Evolutionary conservation across 2,888 invertebrate genomes (phyloP), one percentile per base, ranked within the genome.

Genomic region (Rosalia funebris): DNA sequence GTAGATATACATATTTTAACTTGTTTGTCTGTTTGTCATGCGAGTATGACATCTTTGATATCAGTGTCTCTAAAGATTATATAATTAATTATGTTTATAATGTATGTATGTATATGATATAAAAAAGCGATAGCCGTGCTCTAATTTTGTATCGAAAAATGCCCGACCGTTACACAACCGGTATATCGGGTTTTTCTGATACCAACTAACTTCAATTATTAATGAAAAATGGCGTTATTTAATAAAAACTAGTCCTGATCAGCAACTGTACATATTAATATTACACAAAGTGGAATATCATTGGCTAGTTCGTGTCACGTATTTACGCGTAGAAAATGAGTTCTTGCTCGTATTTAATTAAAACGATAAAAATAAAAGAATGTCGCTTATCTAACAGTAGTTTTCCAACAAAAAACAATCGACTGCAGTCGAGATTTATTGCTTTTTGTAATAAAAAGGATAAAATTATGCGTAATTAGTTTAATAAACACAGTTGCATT

Each of bases 371-470:
- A 41, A 31, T 17, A 16, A 53, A 41, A 41, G 31, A 53, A 16
- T 20, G 20, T 16, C 1, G 47, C 42, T 34, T 46, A 41, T 39
- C 41, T 56, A 56, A 56, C 56, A 46, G 55, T 56, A 39, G 19
- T 39, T 56, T 56, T 48, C 47, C 47, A 47, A 41, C 47, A 47
- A 56, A 55, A 56, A 56, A 56, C 55, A 46, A 56, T 46, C 31
- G 12, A 20, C 19, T 32, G 34, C 56, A 47, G 46, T 56, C 56
- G 46, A 47, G 47, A 56, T 47, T 47, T 39, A 56, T 56, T 34
- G 41, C 41, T 17, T 47, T 47, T 47, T 37, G 16, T 39, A 39
- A 12, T 31, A 56, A 56, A 39, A 56, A 16, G 25, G 32, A 37
- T 45, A 16, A 56, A 37, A 56, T 45, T 54, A 32, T 20, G 39